Conservation (phyloP, 2,797 vertebrate species). For the Phoebastria nigripes region DNA sequence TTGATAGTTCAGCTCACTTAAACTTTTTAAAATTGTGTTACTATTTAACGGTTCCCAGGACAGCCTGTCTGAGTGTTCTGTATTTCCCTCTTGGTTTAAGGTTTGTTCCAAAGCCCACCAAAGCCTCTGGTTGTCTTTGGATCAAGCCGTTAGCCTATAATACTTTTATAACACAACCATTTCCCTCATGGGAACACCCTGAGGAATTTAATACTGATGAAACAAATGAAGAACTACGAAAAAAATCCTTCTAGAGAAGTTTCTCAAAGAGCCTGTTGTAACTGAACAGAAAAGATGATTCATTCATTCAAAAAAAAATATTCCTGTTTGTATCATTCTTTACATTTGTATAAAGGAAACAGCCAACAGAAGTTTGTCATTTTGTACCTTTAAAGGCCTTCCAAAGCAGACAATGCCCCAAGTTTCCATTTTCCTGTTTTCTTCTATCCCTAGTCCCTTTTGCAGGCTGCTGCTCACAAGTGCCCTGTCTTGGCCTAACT, state of each 20-base stretch:
- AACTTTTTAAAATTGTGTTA: neutral
- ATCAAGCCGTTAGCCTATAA: neutral
- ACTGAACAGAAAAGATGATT: neutral
- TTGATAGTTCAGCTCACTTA: neutral
- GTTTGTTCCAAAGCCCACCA: constrained; percentile 31
- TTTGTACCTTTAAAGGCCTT: neutral
- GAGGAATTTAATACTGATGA: constrained; percentile 12
- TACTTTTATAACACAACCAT: constrained; percentile 21
- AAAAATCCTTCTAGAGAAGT: neutral
- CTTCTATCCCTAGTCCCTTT: neutral
- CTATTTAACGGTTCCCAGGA: neutral
- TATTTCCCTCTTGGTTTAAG: neutral
- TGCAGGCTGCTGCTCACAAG: neutral
- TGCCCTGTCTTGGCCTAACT: neutral
- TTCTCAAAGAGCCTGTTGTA: neutral
- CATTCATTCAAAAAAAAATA: neutral
- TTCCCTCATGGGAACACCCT: constrained; percentile 12
- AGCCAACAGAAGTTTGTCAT: neutral
- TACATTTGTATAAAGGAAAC: neutral
- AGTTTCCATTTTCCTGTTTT: neutral
- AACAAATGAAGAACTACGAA: neutral
- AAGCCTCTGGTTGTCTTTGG: constrained; percentile 31
- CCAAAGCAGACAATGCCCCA: neutral
- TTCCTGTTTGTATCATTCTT: neutral
- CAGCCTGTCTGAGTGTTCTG: neutral